These are phyloP conservation scores for Hemitrygon akajei DNA, from an alignment of 2,797 vertebrate genomes.

Conservation along the genomic window DNA sequence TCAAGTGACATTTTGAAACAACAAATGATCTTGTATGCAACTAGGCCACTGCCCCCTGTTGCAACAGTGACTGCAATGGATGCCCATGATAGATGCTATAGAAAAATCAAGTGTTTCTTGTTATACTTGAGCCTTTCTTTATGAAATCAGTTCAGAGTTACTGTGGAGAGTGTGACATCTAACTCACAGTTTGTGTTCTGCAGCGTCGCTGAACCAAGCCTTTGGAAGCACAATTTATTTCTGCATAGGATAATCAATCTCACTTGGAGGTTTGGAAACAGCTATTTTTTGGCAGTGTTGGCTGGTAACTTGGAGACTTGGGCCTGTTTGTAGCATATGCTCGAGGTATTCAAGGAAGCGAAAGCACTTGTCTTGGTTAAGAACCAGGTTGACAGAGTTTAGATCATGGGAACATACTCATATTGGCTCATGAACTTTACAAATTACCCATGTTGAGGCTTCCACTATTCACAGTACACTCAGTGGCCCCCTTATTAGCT, in stretches of 20 bases:
- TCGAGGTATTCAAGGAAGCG: background rate
- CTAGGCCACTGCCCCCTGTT: background rate
- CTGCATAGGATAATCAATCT: background rate
- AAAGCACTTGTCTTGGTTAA: too few species aligned
- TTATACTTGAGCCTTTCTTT: too few species aligned
- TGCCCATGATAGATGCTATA: background rate
- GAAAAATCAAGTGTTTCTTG: background rate
- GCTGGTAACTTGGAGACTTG: background rate
- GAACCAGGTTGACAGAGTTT: too few species aligned
- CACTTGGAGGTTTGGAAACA: background rate
- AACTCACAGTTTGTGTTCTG: background rate
- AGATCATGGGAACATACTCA: too few species aligned
- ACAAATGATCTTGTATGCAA: background rate
- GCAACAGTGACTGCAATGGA: background rate
- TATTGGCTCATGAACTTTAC: too few species aligned
- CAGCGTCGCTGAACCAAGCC: too few species aligned
- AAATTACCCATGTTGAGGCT: too few species aligned
- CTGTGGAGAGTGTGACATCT: too few species aligned
- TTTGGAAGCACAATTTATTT: background rate
- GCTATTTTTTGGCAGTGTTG: background rate
- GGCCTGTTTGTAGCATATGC: background rate
- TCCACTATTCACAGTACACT: too few species aligned
- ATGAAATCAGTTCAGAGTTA: too few species aligned
- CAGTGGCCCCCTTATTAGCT: too few species aligned
- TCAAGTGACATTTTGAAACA: background rate